Evolutionary conservation across 2,888 invertebrate species (phyloP).

Genomic region (Vesta saturnalis): DNA sequence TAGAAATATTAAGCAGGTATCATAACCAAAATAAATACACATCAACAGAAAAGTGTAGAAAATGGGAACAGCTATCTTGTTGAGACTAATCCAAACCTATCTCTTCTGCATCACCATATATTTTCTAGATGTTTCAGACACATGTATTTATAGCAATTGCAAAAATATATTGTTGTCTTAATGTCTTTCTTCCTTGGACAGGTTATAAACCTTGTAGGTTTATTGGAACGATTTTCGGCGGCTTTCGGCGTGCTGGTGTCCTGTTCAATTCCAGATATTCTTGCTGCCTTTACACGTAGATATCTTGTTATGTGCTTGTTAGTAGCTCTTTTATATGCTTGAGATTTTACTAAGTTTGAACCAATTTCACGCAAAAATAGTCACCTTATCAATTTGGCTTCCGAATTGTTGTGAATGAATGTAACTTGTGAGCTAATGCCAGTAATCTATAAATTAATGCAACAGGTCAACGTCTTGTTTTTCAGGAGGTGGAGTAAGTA

Average conservation of each 20-base stretch:
- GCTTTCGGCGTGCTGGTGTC: not conserved
- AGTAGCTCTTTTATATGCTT: not conserved
- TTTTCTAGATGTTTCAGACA: not conserved
- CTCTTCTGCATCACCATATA: not conserved
- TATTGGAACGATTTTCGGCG: not conserved
- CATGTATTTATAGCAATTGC: no score
- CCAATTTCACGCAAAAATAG: slow-evolving; percentile 1
- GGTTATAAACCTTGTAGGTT: no score
- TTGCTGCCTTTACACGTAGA: not conserved
- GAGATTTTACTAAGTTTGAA: not conserved
- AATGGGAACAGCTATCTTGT: no score
- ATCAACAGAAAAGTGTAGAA: no score
- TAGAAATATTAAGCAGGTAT: no score
- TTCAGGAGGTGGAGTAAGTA: not conserved
- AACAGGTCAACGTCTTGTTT: no score
- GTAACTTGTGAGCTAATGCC: not conserved
- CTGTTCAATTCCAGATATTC: not conserved
- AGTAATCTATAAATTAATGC: no score
- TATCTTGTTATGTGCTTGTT: no score
- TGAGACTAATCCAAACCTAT: not conserved
- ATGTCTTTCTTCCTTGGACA: no score
- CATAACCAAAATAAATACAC: no score
- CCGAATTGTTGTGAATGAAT: not conserved
- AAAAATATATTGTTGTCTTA: no score
- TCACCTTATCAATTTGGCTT: not conserved